phyloP scores from a whole-genome alignment of 2,888 invertebrate genomes.

The Stenichneumon culpator region DNA sequence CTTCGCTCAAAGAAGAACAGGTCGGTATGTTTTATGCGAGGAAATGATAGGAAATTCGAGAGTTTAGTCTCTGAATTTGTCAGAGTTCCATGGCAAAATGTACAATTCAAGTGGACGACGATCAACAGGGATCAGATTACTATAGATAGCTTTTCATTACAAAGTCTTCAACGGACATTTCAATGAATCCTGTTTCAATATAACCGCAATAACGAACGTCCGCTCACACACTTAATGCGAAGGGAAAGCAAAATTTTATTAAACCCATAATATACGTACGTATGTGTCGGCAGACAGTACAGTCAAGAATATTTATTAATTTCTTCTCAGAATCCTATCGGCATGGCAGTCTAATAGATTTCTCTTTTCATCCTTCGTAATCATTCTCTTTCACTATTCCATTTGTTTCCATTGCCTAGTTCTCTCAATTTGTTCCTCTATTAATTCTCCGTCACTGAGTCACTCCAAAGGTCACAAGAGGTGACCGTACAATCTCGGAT shows the following conservation, averaged over 20 bases:
- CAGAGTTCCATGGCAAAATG: background rate
- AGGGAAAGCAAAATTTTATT: slow-evolving; percentile 70
- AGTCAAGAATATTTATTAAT: slow-evolving; percentile 11
- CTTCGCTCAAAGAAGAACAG: slow-evolving; percentile 42
- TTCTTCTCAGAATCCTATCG: slow-evolving; percentile 13
- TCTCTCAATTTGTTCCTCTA: slow-evolving; percentile 29
- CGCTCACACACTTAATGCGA: slow-evolving; percentile 60
- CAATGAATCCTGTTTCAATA: background rate
- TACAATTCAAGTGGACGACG: background rate
- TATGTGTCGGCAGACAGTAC: slow-evolving; percentile 63
- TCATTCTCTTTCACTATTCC: background rate
- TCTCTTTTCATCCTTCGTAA: slow-evolving; percentile 53
- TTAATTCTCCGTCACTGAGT: slow-evolving; percentile 1
- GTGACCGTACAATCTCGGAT: background rate
- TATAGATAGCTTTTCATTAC: no score
- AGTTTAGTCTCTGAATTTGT: no score
- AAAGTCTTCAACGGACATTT: no score
- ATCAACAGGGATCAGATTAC: no score
- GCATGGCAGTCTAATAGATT: slow-evolving; percentile 5
- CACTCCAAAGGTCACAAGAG: background rate
- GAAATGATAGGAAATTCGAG: background rate
- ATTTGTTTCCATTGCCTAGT: slow-evolving; percentile 31
- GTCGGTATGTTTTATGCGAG: slow-evolving; percentile 31
- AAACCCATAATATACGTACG: slow-evolving; percentile 60
- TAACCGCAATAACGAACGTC: slow-evolving; percentile 70